Conservation (phyloP, 2,888 invertebrate species). For the Volucella zonaria region DNA sequence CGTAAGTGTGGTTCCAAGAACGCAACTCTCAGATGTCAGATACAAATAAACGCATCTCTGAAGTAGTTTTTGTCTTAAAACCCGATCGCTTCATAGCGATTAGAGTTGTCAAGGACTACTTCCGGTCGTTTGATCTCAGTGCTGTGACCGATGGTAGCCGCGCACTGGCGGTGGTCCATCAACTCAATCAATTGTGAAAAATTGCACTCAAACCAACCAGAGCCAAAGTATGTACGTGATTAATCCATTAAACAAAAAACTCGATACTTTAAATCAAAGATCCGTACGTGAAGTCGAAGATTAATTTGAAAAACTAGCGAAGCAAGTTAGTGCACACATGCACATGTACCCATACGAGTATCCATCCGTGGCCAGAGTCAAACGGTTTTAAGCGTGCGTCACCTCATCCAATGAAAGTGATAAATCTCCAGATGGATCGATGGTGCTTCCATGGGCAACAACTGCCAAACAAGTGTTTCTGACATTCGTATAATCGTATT, state of each 20-base stretch:
- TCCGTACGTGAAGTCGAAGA: conserved; percentile 3
- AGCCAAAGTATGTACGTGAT: conserved; percentile 21
- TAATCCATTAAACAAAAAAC: conserved; percentile 29
- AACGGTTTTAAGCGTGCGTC: background rate
- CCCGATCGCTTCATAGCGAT: conserved; percentile 10
- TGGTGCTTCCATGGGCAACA: conserved; percentile 26
- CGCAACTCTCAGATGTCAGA: conserved; percentile 10
- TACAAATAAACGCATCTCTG: conserved; percentile 20
- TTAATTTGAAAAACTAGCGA: conserved; percentile 14
- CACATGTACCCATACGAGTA: too few species aligned
- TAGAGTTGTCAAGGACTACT: conserved; percentile 36
- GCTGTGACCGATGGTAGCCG: background rate
- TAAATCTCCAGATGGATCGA: conserved; percentile 50
- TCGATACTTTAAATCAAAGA: background rate
- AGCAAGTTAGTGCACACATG: conserved; percentile 2
- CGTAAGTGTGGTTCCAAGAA: conserved; percentile 16
- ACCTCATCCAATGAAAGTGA: conserved; percentile 30
- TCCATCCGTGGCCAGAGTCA: too few species aligned
- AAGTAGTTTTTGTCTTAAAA: conserved; percentile 18
- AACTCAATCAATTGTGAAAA: conserved; percentile 43
- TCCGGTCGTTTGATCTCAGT: conserved; percentile 28
- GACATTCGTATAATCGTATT: background rate
- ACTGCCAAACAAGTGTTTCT: conserved; percentile 44
- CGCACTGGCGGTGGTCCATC: conserved; percentile 16
- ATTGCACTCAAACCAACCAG: conserved; percentile 23